Percentiles rank a stretch among this genome's conserved stretches.
Evolutionary conservation across 2,113 vertebrate species (phyloP).

Genomic region (Oostethus manadensis): DNA sequence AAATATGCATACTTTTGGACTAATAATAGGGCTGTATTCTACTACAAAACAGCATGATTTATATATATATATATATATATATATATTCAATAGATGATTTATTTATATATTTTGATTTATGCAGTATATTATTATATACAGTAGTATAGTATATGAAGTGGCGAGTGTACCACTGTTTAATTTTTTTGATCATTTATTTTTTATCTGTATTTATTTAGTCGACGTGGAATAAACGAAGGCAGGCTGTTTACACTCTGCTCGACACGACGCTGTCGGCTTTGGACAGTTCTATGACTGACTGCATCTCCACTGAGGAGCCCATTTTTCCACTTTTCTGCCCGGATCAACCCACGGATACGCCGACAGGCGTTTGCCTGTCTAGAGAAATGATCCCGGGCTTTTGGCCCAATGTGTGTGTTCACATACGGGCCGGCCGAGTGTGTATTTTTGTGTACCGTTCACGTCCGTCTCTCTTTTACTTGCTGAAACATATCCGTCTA

Average conservation of each 20-base stretch:
- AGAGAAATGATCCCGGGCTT: slow-evolving; percentile 57
- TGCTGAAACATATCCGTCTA: slow-evolving; percentile 71
- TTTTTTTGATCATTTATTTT: too few relatives aligned
- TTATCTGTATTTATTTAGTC: too few relatives aligned
- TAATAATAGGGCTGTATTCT: too few relatives aligned
- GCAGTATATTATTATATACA: too few relatives aligned
- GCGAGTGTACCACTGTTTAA: too few relatives aligned
- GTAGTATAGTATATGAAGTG: too few relatives aligned
- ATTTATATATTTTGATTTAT: too few relatives aligned
- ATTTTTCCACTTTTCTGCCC: slow-evolving; percentile 64
- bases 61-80: background rate
- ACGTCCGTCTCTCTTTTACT: slow-evolving; percentile 65
- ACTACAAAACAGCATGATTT: background rate
- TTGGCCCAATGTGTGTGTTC: slow-evolving; percentile 37
- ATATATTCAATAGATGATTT: too few relatives aligned
- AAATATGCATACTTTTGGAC: too few relatives aligned
- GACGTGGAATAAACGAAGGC: slow-evolving; percentile 53
- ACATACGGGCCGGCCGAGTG: slow-evolving; percentile 23
- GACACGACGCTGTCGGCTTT: slow-evolving; percentile 61
- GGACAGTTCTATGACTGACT: slow-evolving; percentile 70
- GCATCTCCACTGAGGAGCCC: slow-evolving; percentile 65
- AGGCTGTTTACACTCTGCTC: slow-evolving; percentile 62
- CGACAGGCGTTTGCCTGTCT: slow-evolving; percentile 60
- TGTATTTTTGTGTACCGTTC: slow-evolving; percentile 31
- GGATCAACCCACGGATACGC: slow-evolving; percentile 53